Evolutionary conservation across 2,888 invertebrate genomes (phyloP).

Genomic region (Eretmocerus hayati): DNA sequence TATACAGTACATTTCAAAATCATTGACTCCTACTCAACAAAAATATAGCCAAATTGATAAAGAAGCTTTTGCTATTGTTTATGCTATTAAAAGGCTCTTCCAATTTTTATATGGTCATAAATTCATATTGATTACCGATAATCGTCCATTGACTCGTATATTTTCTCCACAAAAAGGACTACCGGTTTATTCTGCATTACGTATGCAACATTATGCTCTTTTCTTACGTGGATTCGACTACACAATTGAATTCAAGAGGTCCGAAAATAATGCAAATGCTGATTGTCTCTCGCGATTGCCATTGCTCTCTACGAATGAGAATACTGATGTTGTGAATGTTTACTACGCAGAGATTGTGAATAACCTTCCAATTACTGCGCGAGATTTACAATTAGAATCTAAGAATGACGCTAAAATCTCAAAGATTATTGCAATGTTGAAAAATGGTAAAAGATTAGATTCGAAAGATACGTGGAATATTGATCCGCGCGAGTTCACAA

Average conservation of each 20-base stretch:
- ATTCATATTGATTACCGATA: too few species aligned
- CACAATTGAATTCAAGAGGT: constrained; percentile 16
- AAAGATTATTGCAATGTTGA: background rate
- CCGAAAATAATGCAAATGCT: constrained; percentile 23
- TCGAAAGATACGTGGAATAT: constrained; percentile 1
- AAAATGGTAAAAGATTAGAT: background rate
- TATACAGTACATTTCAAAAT: constrained; percentile 1
- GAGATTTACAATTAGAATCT: background rate
- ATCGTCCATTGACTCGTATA: constrained; percentile 13
- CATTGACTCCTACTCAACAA: too few species aligned
- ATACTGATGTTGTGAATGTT: constrained; percentile 16
- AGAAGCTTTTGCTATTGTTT: too few species aligned
- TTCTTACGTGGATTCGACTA: constrained; percentile 24
- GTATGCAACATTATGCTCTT: constrained; percentile 28
- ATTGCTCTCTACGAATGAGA: background rate
- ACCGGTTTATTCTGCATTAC: constrained; percentile 22
- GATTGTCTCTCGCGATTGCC: constrained; percentile 25
- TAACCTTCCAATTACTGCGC: constrained; percentile 11
- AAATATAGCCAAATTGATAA: too few species aligned
- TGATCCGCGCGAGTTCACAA: background rate
- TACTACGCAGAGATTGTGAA: constrained; percentile 9
- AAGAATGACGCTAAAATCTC: background rate
- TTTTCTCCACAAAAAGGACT: constrained; percentile 20
- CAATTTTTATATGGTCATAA: constrained; percentile 9
- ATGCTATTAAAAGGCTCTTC: constrained; percentile 7